Evolutionary conservation across 2,797 vertebrate genomes (phyloP).

Genomic region (Amniataba percoides): DNA sequence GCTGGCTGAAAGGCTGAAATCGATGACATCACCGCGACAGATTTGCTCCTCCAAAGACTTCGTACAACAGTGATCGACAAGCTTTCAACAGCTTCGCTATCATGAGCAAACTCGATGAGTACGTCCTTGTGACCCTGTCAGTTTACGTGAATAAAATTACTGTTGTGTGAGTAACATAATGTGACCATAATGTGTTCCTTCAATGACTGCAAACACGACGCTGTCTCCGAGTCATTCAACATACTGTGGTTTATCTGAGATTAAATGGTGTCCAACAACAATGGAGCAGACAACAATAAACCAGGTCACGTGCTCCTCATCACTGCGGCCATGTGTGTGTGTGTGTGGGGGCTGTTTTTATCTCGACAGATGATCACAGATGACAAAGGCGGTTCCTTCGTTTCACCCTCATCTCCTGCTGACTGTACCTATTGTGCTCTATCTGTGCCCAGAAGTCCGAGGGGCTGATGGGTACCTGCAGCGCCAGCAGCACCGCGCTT

Average conservation of each 20-base stretch:
- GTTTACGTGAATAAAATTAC: not conserved
- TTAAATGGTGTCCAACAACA: not conserved
- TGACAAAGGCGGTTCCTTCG: conserved; percentile 18
- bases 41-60: not conserved
- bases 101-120: not conserved
- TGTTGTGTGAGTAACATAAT: not conserved
- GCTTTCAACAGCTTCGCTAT: too few relatives aligned
- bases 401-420: conserved; percentile 46
- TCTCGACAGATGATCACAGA: conserved; percentile 41
- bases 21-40: not conserved
- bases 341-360: conserved; percentile 22
- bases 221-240: conserved; percentile 24
- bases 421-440: conserved; percentile 44
- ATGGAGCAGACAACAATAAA: conserved; percentile 14
- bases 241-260: not conserved
- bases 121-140: not conserved
- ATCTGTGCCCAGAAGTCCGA: not conserved
- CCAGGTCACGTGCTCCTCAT: not conserved
- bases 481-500: not conserved
- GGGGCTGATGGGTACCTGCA: conserved; percentile 26
- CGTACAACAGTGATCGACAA: too few relatives aligned
- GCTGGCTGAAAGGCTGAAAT: not conserved
- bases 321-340: conserved; percentile 1
- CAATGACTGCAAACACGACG: not conserved
- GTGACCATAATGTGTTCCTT: not conserved